phyloP scores from a whole-genome alignment of 2,797 vertebrate genomes.

The Megaceryle alcyon region DNA sequence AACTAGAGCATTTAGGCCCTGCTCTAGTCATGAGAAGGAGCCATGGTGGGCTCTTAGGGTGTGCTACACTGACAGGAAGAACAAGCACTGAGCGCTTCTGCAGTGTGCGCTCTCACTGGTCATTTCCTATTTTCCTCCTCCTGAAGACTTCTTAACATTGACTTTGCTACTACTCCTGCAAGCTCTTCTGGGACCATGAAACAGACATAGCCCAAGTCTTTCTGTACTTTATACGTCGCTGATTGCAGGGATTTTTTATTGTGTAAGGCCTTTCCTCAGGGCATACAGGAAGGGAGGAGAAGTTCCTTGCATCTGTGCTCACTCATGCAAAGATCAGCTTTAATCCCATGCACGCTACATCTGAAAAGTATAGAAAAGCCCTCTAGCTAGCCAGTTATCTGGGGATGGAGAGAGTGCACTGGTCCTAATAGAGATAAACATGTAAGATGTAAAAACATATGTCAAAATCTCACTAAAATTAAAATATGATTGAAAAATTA shows the following conservation, averaged over 20 bases:
- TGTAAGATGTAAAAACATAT: not conserved
- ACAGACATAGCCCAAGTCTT: not conserved
- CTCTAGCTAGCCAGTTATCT: not conserved
- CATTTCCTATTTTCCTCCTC: not conserved
- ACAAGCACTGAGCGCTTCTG: not conserved
- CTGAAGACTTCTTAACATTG: not conserved
- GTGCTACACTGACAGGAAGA: not conserved
- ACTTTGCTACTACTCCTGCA: not conserved
- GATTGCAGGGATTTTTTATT: conserved; percentile 4
- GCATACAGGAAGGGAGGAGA: conserved; percentile 42
- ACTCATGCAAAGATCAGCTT: not conserved
- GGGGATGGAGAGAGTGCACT: fast-evolving
- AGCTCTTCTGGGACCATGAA: not conserved
- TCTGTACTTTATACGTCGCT: not conserved
- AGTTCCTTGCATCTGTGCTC: conserved; percentile 33
- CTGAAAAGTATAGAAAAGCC: conserved; percentile 22
- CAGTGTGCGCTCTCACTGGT: not conserved
- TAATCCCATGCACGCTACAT: not conserved
- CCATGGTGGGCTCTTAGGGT: not conserved
- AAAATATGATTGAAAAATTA: not conserved
- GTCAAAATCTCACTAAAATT: not conserved
- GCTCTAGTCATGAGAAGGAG: not conserved
- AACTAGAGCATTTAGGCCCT: not conserved
- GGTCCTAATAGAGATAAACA: not conserved
- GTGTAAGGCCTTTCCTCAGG: conserved; percentile 12